Evolutionary conservation across 2,888 invertebrate species (phyloP).

Genomic region (Nomada hirtipes): DNA sequence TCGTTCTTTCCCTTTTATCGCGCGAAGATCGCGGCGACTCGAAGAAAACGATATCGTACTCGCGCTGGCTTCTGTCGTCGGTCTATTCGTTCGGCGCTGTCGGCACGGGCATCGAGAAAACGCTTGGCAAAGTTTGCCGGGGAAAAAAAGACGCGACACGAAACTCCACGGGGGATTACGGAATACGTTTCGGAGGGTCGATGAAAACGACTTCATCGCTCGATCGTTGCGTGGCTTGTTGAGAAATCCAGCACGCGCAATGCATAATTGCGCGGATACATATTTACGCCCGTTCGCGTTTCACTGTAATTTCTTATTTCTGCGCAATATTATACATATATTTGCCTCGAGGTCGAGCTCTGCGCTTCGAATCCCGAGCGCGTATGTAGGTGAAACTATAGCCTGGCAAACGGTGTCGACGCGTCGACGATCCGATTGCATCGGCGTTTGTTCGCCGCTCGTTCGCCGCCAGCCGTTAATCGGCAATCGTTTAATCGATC

Average conservation of each 20-base stretch:
- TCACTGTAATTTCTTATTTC: conserved; percentile 73
- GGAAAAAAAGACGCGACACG: not conserved
- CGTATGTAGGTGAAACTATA: conserved; percentile 56
- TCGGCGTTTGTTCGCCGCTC: not conserved
- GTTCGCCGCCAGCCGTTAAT: conserved; percentile 15
- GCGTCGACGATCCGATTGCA: not conserved
- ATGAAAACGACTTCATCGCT: conserved; percentile 37
- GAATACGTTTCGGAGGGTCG: conserved; percentile 24
- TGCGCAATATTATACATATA: conserved; percentile 66
- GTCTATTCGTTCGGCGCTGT: conserved; percentile 10
- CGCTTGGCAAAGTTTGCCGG: not conserved
- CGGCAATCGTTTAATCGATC: conserved; percentile 59
- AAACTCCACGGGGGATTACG: conserved; percentile 14
- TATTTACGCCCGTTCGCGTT: conserved; percentile 69
- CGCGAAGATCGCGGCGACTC: not conserved
- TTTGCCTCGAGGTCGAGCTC: conserved; percentile 49
- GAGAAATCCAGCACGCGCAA: conserved; percentile 50
- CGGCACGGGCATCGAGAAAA: not conserved
- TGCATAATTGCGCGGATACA: conserved; percentile 65
- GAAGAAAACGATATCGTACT: not conserved
- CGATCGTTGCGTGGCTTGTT: conserved; percentile 34
- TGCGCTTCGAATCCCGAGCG: conserved; percentile 1
- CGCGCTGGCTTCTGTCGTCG: not conserved
- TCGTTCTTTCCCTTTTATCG: not conserved
- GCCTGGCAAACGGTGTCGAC: not conserved